A percentile compares a stretch with the other conserved stretches of the same genome.
Conservation (phyloP, 2,113 vertebrate species). For the Chlorodrepanis virens region DNA sequence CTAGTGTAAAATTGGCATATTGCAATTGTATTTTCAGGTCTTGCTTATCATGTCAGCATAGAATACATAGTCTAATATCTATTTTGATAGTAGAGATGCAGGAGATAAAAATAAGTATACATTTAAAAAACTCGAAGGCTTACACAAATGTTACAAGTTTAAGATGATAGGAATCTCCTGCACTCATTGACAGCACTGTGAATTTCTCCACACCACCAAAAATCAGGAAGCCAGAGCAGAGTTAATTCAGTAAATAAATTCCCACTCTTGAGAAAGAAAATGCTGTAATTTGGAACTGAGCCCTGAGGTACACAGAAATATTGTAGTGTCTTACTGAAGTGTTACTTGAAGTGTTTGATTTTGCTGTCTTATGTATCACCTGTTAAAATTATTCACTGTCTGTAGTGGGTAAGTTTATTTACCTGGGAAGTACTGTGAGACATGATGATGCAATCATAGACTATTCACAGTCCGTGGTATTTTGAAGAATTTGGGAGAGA, state of each 20-base stretch:
- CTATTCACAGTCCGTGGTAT: background rate
- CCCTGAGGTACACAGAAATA: background rate
- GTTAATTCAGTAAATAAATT: background rate
- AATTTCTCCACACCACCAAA: background rate
- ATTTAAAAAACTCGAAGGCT: background rate
- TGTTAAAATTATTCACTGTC: background rate
- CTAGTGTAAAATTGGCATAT: background rate
- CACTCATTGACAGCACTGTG: background rate
- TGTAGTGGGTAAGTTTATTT: background rate
- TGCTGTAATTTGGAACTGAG: background rate
- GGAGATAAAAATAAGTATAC: background rate
- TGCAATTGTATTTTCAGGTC: background rate
- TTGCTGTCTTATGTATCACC: background rate
- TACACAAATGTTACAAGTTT: background rate
- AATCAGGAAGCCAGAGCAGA: background rate
- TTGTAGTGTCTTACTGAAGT: background rate
- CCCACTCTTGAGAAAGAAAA: background rate
- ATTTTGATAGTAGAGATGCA: background rate
- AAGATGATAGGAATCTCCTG: background rate
- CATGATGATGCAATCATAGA: background rate
- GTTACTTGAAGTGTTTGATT: background rate
- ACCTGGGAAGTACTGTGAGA: background rate
- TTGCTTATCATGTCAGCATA: background rate
- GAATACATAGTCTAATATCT: background rate
- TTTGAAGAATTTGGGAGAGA: background rate